phyloP scores from a whole-genome alignment of 2,113 vertebrate species.

The Pteruthius melanotis region DNA sequence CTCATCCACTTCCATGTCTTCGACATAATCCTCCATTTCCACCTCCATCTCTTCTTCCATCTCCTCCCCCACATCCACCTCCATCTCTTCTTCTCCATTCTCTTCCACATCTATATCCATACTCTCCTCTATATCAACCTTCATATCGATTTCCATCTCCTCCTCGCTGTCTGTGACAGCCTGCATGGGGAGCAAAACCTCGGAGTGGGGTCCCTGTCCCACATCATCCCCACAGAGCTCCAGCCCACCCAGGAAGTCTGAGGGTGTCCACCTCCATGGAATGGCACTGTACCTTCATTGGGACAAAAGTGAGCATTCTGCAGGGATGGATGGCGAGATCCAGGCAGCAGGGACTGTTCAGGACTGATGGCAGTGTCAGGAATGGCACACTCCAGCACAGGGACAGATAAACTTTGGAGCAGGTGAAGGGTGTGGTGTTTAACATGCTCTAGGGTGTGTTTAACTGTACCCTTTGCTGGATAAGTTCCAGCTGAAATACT shows the following conservation, averaged over 20 bases:
- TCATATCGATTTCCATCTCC: fast-evolving
- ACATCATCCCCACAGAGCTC: background rate
- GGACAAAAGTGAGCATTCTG: too few relatives aligned
- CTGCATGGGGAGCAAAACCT: background rate
- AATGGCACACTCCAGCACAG: too few relatives aligned
- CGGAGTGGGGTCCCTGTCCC: background rate
- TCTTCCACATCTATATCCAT: background rate
- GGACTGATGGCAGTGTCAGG: too few relatives aligned
- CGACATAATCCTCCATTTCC: background rate
- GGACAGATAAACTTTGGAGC: too few relatives aligned
- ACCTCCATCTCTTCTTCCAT: background rate
- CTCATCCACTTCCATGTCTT: background rate
- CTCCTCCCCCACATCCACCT: background rate
- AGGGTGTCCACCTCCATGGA: background rate
- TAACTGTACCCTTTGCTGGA: too few relatives aligned
- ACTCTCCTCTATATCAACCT: background rate
- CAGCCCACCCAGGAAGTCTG: background rate
- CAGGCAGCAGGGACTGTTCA: fast-evolving
- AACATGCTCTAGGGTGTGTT: too few relatives aligned
- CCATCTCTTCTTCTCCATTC: background rate
- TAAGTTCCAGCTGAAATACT: too few relatives aligned
- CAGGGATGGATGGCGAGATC: background rate
- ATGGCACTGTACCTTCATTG: background rate
- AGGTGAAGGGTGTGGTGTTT: too few relatives aligned
- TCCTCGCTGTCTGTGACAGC: background rate